phyloP scores from a whole-genome alignment of 2,888 invertebrate genomes.

The Phlogophora meticulosa region DNA sequence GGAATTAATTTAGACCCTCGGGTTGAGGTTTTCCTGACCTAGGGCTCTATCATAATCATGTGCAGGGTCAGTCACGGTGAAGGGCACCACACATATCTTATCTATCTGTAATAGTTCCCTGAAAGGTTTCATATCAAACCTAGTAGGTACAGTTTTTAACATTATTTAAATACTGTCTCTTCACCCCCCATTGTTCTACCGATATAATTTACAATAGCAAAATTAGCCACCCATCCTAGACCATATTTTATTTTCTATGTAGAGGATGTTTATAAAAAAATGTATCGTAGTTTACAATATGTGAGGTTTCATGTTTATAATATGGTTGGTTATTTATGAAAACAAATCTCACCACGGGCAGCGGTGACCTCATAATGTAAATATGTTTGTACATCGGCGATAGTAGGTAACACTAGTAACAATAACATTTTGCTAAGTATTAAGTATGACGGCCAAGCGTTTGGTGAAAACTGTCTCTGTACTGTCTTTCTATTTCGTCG shows the following conservation, averaged over 20 bases:
- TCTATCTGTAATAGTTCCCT: too few species aligned
- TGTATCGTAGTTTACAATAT: conserved; percentile 77
- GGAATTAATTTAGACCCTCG: neutral
- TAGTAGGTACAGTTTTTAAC: conserved; percentile 24
- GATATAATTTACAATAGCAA: conserved; percentile 62
- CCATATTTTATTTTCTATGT: conserved; percentile 64
- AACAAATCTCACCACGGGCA: conserved; percentile 77
- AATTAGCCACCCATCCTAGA: conserved; percentile 55
- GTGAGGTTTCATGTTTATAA: conserved; percentile 80
- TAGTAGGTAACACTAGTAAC: conserved; percentile 65
- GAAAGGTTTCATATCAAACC: too few species aligned
- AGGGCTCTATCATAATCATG: neutral
- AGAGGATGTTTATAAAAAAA: conserved; percentile 74
- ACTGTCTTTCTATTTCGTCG: conserved; percentile 34
- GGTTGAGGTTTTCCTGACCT: neutral
- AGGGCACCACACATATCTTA: too few species aligned
- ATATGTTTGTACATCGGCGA: conserved; percentile 75
- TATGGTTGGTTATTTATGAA: conserved; percentile 79
- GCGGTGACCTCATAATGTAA: conserved; percentile 84
- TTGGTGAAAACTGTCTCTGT: conserved; percentile 46
- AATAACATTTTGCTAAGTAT: conserved; percentile 60
- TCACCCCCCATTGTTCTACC: conserved; percentile 45
- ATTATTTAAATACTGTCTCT: conserved; percentile 43
- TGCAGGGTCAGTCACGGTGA: neutral
- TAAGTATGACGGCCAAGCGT: conserved; percentile 30